These are phyloP conservation scores for Drosophila sulfurigaster DNA, from an alignment of 1,140 invertebrate species.

Conservation along the genomic window DNA sequence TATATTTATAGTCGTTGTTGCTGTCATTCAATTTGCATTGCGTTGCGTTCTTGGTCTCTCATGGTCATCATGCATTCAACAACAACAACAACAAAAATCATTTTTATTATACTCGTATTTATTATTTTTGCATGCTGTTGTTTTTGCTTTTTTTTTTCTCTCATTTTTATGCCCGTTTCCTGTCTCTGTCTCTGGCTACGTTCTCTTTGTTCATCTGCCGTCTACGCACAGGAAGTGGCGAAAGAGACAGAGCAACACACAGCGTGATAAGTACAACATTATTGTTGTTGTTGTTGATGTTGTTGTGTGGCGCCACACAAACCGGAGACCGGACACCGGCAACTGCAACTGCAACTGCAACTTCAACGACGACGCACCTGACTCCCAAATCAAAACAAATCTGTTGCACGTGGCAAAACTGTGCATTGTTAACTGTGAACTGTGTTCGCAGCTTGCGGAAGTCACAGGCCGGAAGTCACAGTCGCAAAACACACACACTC, in stretches of 20 bases:
- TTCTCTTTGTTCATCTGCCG: constrained; percentile 56
- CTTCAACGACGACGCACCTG: constrained; percentile 3
- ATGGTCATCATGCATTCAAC: constrained; percentile 37
- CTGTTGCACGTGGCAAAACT: constrained; percentile 29
- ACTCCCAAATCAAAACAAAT: not conserved
- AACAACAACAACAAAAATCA: constrained; percentile 17
- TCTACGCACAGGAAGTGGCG: constrained; percentile 55
- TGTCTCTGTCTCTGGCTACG: constrained; percentile 42
- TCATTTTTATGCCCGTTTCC: constrained; percentile 33
- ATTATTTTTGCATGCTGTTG: not conserved
- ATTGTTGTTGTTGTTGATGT: too few species aligned
- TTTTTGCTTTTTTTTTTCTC: not conserved
- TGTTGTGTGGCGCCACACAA: constrained; percentile 5
- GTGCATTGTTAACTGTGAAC: constrained; percentile 1
- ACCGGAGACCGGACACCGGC: not conserved
- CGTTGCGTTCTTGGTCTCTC: constrained; percentile 40
- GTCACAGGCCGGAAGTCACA: not conserved
- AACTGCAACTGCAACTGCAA: too few species aligned
- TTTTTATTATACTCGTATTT: constrained; percentile 10
- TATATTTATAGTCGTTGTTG: constrained; percentile 15
- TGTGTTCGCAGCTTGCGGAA: constrained; percentile 18
- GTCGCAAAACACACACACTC: not conserved
- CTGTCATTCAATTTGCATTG: constrained; percentile 58
- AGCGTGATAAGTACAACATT: not conserved
- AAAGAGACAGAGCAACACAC: not conserved